Conservation (phyloP, 2,797 vertebrate genomes). For the Peromyscus eremicus region DNA sequence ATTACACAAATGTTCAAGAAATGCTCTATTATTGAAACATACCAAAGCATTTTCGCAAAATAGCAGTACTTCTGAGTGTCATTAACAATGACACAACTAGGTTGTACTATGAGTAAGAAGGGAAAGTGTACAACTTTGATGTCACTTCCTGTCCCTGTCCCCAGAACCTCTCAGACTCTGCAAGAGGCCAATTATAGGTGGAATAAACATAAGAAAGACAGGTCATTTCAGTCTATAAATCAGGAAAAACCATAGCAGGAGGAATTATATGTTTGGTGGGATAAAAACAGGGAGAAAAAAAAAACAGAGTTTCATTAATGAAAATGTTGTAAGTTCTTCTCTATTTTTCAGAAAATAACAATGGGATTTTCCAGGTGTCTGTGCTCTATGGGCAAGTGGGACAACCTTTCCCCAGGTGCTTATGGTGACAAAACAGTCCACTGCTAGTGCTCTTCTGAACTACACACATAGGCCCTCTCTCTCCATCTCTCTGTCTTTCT, state of each 20-base stretch:
- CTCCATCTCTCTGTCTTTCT: too few relatives aligned
- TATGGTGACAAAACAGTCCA: fast-evolving
- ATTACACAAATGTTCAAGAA: background rate
- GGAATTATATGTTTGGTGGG: background rate
- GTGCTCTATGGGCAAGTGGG: fast-evolving
- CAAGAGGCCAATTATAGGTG: fast-evolving
- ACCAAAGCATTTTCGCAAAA: conserved; percentile 13
- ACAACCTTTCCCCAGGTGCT: background rate
- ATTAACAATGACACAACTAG: background rate
- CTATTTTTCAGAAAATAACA: background rate
- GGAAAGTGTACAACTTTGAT: background rate
- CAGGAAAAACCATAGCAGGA: background rate
- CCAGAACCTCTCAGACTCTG: too few relatives aligned
- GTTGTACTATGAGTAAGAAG: background rate
- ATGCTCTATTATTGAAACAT: background rate
- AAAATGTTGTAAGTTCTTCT: background rate
- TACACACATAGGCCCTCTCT: background rate
- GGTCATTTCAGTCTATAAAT: background rate
- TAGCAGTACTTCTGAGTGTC: background rate
- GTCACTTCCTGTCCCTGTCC: fast-evolving
- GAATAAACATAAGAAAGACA: background rate
- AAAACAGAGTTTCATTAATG: background rate
- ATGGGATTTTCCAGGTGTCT: background rate
- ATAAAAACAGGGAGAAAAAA: background rate
- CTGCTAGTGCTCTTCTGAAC: background rate